Percentiles rank a stretch among this genome's conserved stretches.
Evolutionary conservation across 2,113 vertebrate species (phyloP).

Genomic region (Odontesthes bonariensis): DNA sequence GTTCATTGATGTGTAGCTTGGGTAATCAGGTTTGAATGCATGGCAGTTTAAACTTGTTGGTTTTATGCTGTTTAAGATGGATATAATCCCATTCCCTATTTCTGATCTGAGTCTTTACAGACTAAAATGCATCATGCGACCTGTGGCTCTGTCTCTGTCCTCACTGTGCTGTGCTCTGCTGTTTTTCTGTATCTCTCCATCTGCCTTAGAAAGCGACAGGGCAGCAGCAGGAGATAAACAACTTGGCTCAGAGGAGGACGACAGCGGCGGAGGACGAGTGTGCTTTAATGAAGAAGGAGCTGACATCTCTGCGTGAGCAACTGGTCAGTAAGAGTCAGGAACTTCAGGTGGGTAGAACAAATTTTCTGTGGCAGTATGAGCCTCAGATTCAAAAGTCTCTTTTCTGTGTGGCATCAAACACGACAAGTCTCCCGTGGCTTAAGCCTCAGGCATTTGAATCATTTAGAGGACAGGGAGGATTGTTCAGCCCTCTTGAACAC

Average conservation of each 20-base stretch:
- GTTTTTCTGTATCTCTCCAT: conserved; percentile 11
- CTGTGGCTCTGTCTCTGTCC: not conserved
- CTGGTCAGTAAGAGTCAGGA: conserved; percentile 89
- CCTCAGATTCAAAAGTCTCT: conserved; percentile 79
- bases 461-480: conserved; percentile 50
- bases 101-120: not conserved
- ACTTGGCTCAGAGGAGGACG: conserved; percentile 81
- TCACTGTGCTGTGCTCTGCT: accelerated
- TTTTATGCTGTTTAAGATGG: not conserved
- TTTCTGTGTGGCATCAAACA: conserved; percentile 83
- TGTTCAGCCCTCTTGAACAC: conserved; percentile 38
- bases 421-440: conserved; percentile 85
- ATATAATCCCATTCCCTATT: not conserved
- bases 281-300: conserved; percentile 86
- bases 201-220: conserved; percentile 80
- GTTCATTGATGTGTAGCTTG: no score
- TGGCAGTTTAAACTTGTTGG: no score
- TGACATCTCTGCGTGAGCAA: conserved; percentile 86
- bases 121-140: conserved; percentile 5
- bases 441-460: conserved; percentile 87
- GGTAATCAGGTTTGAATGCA: not conserved
- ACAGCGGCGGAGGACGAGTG: conserved; percentile 84
- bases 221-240: conserved; percentile 88
- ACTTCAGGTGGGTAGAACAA: conserved; percentile 88
- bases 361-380: conserved; percentile 77